Evolutionary conservation across 2,888 invertebrate species (phyloP).

Genomic region (Ischnura elegans): DNA sequence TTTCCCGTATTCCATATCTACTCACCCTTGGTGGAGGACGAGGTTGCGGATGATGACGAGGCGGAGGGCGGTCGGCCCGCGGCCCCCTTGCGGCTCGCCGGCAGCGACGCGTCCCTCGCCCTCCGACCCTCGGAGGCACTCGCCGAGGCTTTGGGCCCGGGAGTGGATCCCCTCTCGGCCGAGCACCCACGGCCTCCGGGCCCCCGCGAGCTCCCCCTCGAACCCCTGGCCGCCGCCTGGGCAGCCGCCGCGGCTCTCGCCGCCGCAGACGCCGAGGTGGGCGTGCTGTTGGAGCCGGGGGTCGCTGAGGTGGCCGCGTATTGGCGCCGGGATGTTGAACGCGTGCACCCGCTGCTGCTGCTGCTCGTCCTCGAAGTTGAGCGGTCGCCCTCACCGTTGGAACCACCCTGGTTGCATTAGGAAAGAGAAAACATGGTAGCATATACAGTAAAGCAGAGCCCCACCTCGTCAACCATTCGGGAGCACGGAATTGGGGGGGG

Average conservation of each 20-base stretch:
- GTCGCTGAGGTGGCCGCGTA: neutral
- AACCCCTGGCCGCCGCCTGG: neutral
- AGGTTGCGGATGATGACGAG: neutral
- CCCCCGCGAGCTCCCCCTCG: constrained; percentile 38
- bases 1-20: too few relatives aligned
- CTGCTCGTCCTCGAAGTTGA: constrained; percentile 65
- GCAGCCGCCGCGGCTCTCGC: neutral
- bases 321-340: constrained; percentile 41
- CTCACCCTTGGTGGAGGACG: neutral
- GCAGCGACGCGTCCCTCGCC: constrained; percentile 1
- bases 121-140: neutral
- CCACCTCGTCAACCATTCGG: too few relatives aligned
- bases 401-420: neutral
- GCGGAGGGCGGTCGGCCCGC: constrained; percentile 40
- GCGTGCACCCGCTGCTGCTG: constrained; percentile 61
- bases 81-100: neutral
- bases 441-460: too few relatives aligned
- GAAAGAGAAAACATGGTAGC: too few relatives aligned
- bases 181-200: neutral
- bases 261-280: neutral
- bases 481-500: too few relatives aligned
- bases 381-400: constrained; percentile 34
- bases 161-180: constrained; percentile 11
- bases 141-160: neutral
- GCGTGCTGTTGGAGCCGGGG: neutral